Base-by-base conservation (phyloP, 2,888 invertebrate genomes). In the Archaeoteleia sp. region DNA sequence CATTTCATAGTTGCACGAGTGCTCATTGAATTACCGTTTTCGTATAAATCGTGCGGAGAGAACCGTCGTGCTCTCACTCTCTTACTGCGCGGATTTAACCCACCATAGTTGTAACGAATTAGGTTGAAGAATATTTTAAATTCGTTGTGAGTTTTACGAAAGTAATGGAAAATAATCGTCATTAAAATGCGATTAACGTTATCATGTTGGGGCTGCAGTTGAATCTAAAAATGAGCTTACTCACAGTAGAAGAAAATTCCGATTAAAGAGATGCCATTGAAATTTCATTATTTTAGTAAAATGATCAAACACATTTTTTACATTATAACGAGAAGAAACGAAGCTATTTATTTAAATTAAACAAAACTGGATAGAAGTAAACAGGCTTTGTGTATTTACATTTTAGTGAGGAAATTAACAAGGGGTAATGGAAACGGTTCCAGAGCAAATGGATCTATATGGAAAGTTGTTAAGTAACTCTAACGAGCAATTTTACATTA, bases 1-100 rank as follows among this genome's bases (percentile, higher is more conserved):
- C 74, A 75, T 74, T 72, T 63, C 70, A 61, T 57, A 51, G 61
- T 65, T 51, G 62, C 55, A 45, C 58, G 53, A 48, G 54, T 55
- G 54, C 35, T 63, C 34, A 37, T 61, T 65, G 55, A 69, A 70
- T 72, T 70, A 72, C 68, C 54, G 66, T 63, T 63, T 67, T 37
- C 60, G 42, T 14, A 51, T 57, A 70, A 72, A 71, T 72, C 68
- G 61, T 37, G 34, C 51, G 20, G 46, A 53, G 67, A 61, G 48
- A 46, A 48, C 58, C n/a, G 67, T 60, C 66, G 54, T 60, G 46
- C 66, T 72, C 60, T 67, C 20, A 39, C 27, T 32, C 42, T 55
- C 42, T 51, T 35, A 42, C 40, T 46, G 37, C 54, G 54, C 55
- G 45, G 48, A 46, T 55, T 63, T 29, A 48, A 49, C 37, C 20